A percentile compares a stretch with the other conserved stretches of the same genome.
Conservation (phyloP, 1,140 invertebrate species). For the Papilio xuthus region DNA sequence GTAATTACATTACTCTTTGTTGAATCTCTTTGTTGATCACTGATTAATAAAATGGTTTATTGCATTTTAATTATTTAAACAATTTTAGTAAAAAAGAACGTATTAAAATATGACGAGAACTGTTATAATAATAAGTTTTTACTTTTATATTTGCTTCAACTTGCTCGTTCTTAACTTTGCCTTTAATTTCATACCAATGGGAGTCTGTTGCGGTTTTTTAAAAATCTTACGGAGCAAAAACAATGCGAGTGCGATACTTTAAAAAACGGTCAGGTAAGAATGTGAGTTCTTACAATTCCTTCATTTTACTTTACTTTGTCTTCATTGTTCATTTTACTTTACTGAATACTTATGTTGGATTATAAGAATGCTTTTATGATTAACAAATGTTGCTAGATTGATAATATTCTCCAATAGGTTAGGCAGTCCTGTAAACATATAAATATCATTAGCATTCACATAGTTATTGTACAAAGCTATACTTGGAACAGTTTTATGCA, state of each 20-base stretch:
- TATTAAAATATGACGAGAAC: slow-evolving; percentile 12
- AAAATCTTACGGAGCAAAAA: slow-evolving; percentile 13
- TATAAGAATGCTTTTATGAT: too few species aligned
- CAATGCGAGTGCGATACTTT: slow-evolving; percentile 7
- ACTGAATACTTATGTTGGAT: neutral
- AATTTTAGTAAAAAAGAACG: neutral
- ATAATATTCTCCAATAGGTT: too few species aligned
- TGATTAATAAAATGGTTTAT: slow-evolving; percentile 8
- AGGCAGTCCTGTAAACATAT: too few species aligned
- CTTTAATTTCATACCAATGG: slow-evolving; percentile 12
- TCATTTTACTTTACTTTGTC: slow-evolving; percentile 10
- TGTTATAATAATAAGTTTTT: neutral
- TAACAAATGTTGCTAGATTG: too few species aligned
- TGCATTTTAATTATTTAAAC: neutral
- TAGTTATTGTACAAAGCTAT: too few species aligned
- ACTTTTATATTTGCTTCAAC: slow-evolving; percentile 24
- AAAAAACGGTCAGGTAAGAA: slow-evolving; percentile 5
- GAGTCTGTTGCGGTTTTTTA: slow-evolving; percentile 17
- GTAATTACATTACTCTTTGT: neutral
- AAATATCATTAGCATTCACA: too few species aligned
- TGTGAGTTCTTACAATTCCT: slow-evolving; percentile 14
- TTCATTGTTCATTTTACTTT: neutral
- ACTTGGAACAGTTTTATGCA: too few species aligned
- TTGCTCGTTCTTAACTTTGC: slow-evolving; percentile 10
- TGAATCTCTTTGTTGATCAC: neutral